These are phyloP conservation scores for Zaprionus taronus DNA, from an alignment of 1,140 invertebrate genomes.

Conservation along the genomic window DNA sequence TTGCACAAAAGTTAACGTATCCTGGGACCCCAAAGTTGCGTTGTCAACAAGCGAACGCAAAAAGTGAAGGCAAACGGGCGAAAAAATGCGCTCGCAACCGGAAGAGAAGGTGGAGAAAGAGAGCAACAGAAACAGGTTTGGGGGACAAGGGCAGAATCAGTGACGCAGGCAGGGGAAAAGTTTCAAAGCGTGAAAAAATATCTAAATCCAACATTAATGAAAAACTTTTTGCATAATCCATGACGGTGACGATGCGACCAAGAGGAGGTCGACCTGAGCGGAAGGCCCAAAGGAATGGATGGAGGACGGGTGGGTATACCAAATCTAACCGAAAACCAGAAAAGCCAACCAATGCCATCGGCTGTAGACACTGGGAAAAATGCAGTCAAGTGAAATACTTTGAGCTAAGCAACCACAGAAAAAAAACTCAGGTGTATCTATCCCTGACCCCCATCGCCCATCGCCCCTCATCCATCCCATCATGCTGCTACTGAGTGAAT, in stretches of 20 bases:
- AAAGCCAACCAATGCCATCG: slow-evolving; percentile 61
- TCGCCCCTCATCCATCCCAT: not conserved
- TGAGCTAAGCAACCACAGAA: slow-evolving; percentile 29
- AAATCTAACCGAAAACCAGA: slow-evolving; percentile 18
- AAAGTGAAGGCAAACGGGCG: slow-evolving; percentile 54
- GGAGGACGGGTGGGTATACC: not conserved
- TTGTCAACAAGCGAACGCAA: slow-evolving; percentile 75
- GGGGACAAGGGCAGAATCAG: not conserved
- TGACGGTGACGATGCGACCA: slow-evolving; percentile 36
- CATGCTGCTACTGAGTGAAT: slow-evolving; percentile 45
- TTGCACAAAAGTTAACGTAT: slow-evolving; percentile 75
- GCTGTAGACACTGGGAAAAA: slow-evolving; percentile 45
- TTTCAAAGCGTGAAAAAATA: slow-evolving; percentile 77
- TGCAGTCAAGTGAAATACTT: slow-evolving; percentile 67
- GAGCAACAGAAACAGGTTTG: not conserved
- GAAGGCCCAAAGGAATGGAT: not conserved
- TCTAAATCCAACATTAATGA: slow-evolving; percentile 83
- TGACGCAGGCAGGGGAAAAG: slow-evolving; percentile 5
- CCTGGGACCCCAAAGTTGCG: slow-evolving; percentile 72
- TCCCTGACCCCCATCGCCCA: not conserved
- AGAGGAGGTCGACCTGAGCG: slow-evolving; percentile 1
- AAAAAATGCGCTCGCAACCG: slow-evolving; percentile 51
- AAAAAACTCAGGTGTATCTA: slow-evolving; percentile 16
- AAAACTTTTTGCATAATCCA: slow-evolving; percentile 83
- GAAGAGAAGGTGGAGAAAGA: slow-evolving; percentile 1